phyloP scores from a whole-genome alignment of 2,888 invertebrate genomes.

The Chloroclystis v-ata region DNA sequence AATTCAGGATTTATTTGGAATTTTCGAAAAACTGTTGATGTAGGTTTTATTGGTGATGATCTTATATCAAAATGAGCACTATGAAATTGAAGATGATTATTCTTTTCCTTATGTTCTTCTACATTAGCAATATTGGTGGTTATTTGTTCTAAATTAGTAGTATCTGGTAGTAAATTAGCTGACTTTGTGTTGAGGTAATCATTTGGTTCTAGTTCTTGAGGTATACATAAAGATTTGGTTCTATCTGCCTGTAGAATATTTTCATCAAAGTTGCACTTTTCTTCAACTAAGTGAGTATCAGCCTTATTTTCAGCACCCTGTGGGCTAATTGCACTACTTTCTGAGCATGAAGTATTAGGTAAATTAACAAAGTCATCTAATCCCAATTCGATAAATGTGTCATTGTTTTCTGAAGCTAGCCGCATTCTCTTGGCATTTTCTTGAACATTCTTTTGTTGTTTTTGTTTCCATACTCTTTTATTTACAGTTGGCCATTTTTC shows the following conservation, averaged over 20 bases:
- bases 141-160: conserved; percentile 15
- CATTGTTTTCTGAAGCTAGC: conserved; percentile 44
- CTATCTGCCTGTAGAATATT: conserved; percentile 3
- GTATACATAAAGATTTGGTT: conserved; percentile 8
- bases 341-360: conserved; percentile 15
- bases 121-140: conserved; percentile 17
- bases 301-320: conserved; percentile 27
- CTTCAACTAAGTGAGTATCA: conserved; percentile 22
- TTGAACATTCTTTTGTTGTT: conserved; percentile 38
- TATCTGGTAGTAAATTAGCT: conserved; percentile 5
- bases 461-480: conserved; percentile 56
- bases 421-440: conserved; percentile 55
- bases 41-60: conserved; percentile 68
- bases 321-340: conserved; percentile 22
- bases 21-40: conserved; percentile 61
- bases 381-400: conserved; percentile 45
- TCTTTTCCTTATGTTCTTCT: conserved; percentile 33
- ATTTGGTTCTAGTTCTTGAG: conserved; percentile 14
- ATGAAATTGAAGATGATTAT: conserved; percentile 54
- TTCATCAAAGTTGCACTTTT: conserved; percentile 19
- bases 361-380: conserved; percentile 42
- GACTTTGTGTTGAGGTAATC: conserved; percentile 12
- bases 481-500: conserved; percentile 58
- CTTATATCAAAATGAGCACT: conserved; percentile 69
- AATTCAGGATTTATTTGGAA: conserved; percentile 66